phyloP scores from a whole-genome alignment of 2,888 invertebrate genomes.

The Harpagoxenus sublaevis region DNA sequence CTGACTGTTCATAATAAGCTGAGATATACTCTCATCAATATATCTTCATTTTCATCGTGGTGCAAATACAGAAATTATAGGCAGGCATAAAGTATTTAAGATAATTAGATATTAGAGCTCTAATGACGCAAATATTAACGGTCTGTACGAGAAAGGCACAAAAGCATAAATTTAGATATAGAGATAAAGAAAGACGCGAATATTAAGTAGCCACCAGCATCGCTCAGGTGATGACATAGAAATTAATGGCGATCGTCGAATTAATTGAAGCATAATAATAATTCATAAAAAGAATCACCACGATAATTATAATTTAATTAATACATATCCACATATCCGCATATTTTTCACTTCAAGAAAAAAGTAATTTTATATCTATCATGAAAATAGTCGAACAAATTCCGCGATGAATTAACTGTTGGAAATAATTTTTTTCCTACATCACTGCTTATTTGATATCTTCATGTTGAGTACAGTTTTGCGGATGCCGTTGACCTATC shows the following conservation, averaged over 20 bases:
- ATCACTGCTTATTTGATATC: slow-evolving; percentile 47
- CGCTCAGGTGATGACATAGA: background rate
- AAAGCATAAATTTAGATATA: slow-evolving; percentile 17
- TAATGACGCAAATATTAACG: slow-evolving; percentile 28
- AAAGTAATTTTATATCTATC: background rate
- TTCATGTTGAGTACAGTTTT: slow-evolving; percentile 52
- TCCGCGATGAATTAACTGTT: slow-evolving; percentile 40
- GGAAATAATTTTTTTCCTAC: slow-evolving; percentile 27
- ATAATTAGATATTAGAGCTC: slow-evolving; percentile 31
- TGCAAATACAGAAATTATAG: slow-evolving; percentile 25
- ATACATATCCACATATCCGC: background rate
- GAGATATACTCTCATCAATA: slow-evolving; percentile 21
- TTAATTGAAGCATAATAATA: background rate
- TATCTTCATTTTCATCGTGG: slow-evolving; percentile 28
- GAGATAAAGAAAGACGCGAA: background rate
- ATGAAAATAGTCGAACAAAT: slow-evolving; percentile 48
- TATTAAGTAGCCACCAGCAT: background rate
- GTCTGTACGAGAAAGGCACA: background rate
- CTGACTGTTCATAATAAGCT: slow-evolving; percentile 11
- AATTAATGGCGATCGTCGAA: background rate
- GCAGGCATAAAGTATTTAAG: slow-evolving; percentile 7
- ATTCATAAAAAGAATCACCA: too few relatives aligned
- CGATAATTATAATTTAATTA: slow-evolving; percentile 36
- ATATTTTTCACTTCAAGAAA: slow-evolving; percentile 26
- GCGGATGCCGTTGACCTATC: background rate